phyloP scores from a whole-genome alignment of 2,888 invertebrate genomes.

The Gonocerus acuteangulatus region DNA sequence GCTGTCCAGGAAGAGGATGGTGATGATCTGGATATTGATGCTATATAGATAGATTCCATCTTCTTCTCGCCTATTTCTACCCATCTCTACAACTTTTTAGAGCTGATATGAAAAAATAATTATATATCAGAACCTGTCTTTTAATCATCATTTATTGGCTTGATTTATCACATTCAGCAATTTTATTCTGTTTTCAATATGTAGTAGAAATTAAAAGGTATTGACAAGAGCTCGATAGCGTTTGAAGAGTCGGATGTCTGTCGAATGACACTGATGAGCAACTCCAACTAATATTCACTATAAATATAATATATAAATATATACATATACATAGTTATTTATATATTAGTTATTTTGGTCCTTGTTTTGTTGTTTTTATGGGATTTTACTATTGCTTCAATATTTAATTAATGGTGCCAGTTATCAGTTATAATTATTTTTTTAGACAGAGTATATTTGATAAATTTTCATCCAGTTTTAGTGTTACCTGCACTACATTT shows the following conservation, averaged over 20 bases:
- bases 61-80: not conserved
- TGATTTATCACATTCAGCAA: no score
- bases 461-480: no score
- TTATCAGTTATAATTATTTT: not conserved
- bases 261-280: not conserved
- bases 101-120: no score
- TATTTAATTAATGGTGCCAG: not conserved
- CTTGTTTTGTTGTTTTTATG: not conserved
- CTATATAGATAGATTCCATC: conserved; percentile 56
- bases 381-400: not conserved
- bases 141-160: no score
- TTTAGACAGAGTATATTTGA: no score
- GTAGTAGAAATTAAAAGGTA: no score
- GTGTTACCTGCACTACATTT: no score
- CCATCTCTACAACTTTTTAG: not conserved
- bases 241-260: not conserved
- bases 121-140: no score
- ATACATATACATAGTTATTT: not conserved
- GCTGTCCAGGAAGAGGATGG: conserved; percentile 58
- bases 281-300: not conserved
- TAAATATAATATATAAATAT: not conserved
- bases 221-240: not conserved
- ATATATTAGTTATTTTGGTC: not conserved
- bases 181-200: no score
- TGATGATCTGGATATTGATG: conserved; percentile 86